Conservation (phyloP, 2,888 invertebrate species). For the Drosophila niveifrons region DNA sequence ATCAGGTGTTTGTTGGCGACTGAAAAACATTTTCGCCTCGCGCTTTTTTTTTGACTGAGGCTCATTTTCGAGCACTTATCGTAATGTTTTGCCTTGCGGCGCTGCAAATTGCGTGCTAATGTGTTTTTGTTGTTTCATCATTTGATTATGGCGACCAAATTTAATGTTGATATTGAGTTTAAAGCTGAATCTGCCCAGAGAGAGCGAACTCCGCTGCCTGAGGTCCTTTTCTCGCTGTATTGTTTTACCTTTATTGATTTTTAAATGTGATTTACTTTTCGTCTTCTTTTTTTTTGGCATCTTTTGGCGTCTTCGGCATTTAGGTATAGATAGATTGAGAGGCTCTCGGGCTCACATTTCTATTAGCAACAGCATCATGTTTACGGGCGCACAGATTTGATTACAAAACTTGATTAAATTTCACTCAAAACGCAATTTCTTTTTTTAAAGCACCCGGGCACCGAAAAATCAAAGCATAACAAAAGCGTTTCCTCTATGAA, state of each 20-base stretch:
- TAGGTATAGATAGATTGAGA: constrained; percentile 21
- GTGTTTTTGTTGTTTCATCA: constrained; percentile 74
- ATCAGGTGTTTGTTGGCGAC: constrained; percentile 14
- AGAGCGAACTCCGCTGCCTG: neutral
- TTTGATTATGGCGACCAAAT: constrained; percentile 62
- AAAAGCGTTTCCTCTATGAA: constrained; percentile 36
- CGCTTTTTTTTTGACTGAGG: constrained; percentile 5
- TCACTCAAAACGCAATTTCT: constrained; percentile 43
- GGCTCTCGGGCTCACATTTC: constrained; percentile 56
- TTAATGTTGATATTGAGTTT: constrained; percentile 69
- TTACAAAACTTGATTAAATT: constrained; percentile 73
- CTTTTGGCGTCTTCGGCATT: constrained; percentile 19
- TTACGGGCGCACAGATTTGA: constrained; percentile 64
- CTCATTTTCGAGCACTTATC: constrained; percentile 29
- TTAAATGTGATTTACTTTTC: constrained; percentile 55
- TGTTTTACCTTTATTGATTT: constrained; percentile 64
- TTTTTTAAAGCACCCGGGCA: constrained; percentile 31
- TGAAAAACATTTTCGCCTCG: constrained; percentile 1
- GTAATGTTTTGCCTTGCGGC: constrained; percentile 50
- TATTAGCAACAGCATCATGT: constrained; percentile 52
- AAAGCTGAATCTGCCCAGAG: constrained; percentile 38
- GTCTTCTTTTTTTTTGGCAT: constrained; percentile 1
- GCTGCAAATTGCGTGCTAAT: constrained; percentile 68
- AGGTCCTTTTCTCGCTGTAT: constrained; percentile 10
- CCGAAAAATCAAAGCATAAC: constrained; percentile 54